phyloP scores from a whole-genome alignment of 2,113 vertebrate genomes.

The Anas platyrhynchos region DNA sequence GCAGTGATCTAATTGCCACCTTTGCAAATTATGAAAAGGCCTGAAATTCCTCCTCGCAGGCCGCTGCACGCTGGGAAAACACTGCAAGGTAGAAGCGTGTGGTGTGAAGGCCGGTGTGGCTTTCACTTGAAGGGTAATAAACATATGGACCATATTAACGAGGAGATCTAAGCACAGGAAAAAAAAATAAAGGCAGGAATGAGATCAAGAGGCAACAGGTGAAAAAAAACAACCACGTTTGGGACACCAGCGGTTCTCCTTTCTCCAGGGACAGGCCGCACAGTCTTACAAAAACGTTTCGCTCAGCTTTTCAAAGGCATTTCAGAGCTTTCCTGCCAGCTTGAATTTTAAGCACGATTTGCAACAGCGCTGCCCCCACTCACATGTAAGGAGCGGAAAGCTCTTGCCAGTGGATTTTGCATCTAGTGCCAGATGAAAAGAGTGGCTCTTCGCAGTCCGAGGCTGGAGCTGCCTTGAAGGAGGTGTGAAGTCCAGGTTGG shows the following conservation, averaged over 20 bases:
- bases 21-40: conserved; percentile 32
- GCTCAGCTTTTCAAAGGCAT: conserved; percentile 37
- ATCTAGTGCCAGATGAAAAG: background rate
- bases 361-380: background rate
- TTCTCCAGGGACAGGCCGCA: background rate
- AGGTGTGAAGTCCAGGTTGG: conserved; percentile 13
- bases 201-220: conserved; percentile 14
- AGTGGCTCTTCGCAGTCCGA: background rate
- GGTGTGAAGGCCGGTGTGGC: background rate
- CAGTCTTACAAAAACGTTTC: conserved; percentile 11
- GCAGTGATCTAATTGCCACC: conserved; percentile 22
- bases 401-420: background rate
- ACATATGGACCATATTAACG: background rate
- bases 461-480: background rate
- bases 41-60: conserved; percentile 40
- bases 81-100: background rate
- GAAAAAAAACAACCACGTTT: background rate
- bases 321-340: conserved; percentile 33
- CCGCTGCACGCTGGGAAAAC: background rate
- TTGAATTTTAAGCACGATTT: conserved; percentile 54
- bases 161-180: background rate
- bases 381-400: background rate
- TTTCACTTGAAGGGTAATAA: conserved; percentile 2
- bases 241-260: background rate
- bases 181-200: background rate